Evolutionary conservation across 2,888 invertebrate genomes (phyloP).

Genomic region (Philopedon plagiatum): DNA sequence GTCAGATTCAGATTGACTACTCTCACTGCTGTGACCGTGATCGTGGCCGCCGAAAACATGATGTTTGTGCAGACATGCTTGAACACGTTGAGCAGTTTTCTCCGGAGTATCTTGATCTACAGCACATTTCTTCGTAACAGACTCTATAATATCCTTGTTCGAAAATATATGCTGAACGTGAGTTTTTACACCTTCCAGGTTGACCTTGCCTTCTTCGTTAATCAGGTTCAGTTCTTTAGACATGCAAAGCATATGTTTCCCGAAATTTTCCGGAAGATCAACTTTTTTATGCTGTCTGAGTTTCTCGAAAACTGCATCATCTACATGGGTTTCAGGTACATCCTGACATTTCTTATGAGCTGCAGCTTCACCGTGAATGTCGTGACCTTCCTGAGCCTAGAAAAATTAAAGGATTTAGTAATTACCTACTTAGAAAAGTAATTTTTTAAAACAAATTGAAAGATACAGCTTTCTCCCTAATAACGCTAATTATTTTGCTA

Average conservation of each 20-base stretch:
- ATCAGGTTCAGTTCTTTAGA: slow-evolving; percentile 17
- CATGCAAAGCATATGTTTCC: slow-evolving; percentile 37
- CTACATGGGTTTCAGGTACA: slow-evolving; percentile 18
- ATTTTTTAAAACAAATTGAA: too few relatives aligned
- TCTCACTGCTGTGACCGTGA: neutral
- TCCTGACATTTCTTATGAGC: slow-evolving; percentile 35
- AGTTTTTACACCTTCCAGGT: slow-evolving; percentile 30
- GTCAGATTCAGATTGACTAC: neutral
- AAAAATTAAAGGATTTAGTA: too few relatives aligned
- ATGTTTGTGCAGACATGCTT: slow-evolving; percentile 33
- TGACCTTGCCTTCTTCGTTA: slow-evolving; percentile 28
- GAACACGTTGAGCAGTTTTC: slow-evolving; percentile 23
- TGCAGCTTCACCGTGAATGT: slow-evolving; percentile 14
- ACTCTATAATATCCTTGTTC: slow-evolving; percentile 14
- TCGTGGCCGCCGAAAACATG: neutral
- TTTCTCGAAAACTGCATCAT: slow-evolving; percentile 19
- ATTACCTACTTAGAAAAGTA: too few relatives aligned
- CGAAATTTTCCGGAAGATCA: slow-evolving; percentile 10
- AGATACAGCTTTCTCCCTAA: too few relatives aligned
- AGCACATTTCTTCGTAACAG: slow-evolving; percentile 26
- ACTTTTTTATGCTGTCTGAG: slow-evolving; percentile 8
- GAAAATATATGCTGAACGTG: slow-evolving; percentile 29
- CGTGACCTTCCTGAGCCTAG: slow-evolving; percentile 20
- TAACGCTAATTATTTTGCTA: too few relatives aligned
- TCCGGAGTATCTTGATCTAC: slow-evolving; percentile 24